Conservation (phyloP, 2,113 vertebrate genomes). For the Cephalopholis sonnerati region DNA sequence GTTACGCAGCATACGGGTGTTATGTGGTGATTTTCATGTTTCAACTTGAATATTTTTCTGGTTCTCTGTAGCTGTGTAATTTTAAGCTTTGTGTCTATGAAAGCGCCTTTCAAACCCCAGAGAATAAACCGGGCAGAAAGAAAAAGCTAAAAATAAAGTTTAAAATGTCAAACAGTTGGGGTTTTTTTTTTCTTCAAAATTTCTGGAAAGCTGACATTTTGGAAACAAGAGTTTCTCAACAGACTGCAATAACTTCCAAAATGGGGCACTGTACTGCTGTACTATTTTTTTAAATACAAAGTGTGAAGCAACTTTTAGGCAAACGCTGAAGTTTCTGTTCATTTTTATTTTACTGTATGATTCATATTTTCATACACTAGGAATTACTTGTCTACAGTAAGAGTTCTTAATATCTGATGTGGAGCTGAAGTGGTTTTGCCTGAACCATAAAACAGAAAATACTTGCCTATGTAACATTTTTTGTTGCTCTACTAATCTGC, state of each 20-base stretch:
- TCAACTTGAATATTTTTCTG: neutral
- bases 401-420: neutral
- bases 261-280: slow-evolving; percentile 4
- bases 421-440: neutral
- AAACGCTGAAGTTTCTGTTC: neutral
- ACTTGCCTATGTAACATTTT: neutral
- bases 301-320: neutral
- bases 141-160: slow-evolving; percentile 9
- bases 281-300: neutral
- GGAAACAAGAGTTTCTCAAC: slow-evolving; percentile 12
- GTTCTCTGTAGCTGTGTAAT: neutral
- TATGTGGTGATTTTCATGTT: neutral
- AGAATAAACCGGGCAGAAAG: slow-evolving; percentile 9
- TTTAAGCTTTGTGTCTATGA: neutral
- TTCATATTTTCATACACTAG: neutral
- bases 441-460: neutral
- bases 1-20: neutral
- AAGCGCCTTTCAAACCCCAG: neutral
- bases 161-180: slow-evolving; percentile 27
- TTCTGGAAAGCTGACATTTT: slow-evolving; percentile 35
- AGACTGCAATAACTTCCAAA: slow-evolving; percentile 11
- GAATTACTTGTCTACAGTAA: neutral
- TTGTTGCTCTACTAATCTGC: slow-evolving; percentile 22
- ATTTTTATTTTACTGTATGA: neutral
- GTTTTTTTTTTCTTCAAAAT: neutral